Percentiles rank a stretch among this genome's conserved stretches.
Conservation (phyloP, 2,113 vertebrate species). For the Eleginops maclovinus region DNA sequence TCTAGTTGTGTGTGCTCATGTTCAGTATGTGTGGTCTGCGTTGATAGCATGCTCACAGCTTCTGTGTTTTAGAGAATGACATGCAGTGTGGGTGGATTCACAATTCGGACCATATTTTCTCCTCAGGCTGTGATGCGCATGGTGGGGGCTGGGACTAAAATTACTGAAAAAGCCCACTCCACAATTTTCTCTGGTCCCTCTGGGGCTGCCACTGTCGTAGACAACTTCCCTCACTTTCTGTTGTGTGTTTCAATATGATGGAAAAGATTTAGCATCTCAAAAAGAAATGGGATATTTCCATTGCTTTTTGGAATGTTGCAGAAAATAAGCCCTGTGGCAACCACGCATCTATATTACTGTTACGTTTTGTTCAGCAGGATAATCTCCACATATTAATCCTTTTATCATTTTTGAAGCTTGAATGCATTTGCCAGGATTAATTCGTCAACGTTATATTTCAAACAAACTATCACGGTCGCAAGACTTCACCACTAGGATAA, state of each 20-base stretch:
- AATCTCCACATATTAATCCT: too few relatives aligned
- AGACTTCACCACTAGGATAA: too few relatives aligned
- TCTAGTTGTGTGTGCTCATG: conserved; percentile 9
- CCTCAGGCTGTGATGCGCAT: conserved; percentile 45
- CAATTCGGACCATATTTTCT: conserved; percentile 57
- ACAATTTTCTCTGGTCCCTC: conserved; percentile 53
- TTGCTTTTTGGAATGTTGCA: too few relatives aligned
- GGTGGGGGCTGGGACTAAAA: conserved; percentile 52
- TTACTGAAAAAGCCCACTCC: conserved; percentile 62
- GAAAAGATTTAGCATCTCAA: too few relatives aligned
- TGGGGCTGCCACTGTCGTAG: conserved; percentile 22
- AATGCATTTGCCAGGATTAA: too few relatives aligned
- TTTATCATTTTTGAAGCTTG: too few relatives aligned
- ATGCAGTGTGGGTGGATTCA: conserved; percentile 69
- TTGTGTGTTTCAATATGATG: conserved; percentile 2
- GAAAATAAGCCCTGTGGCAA: too few relatives aligned
- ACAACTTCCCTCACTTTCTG: conserved; percentile 13
- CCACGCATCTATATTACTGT: too few relatives aligned
- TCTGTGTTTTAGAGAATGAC: conserved; percentile 53
- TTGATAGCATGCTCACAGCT: conserved; percentile 17
- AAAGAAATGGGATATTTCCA: too few relatives aligned
- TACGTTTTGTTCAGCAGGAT: too few relatives aligned
- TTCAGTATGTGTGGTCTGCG: background rate
- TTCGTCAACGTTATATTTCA: too few relatives aligned
- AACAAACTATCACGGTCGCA: too few relatives aligned